Percentiles rank a stretch among this genome's conserved stretches.
These are phyloP conservation scores for Lineus longissimus DNA, from an alignment of 1,140 invertebrate genomes.

Conservation along the genomic window DNA sequence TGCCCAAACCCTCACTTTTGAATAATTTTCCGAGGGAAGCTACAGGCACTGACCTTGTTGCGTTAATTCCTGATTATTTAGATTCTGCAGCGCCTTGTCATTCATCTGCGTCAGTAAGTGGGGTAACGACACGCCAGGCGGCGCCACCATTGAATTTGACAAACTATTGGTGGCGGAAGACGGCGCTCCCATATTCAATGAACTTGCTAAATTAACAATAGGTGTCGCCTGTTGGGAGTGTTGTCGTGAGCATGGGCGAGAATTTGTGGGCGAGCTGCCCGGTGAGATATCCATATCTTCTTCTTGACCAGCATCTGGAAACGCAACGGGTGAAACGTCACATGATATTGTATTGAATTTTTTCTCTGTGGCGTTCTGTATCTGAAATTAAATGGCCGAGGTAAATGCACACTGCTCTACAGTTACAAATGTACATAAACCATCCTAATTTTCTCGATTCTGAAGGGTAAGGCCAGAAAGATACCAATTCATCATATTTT, in stretches of 20 bases:
- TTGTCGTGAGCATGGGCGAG: slow-evolving; percentile 12
- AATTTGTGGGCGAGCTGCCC: slow-evolving; percentile 58
- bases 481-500: no score
- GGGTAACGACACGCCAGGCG: neutral
- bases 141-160: neutral
- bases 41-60: no score
- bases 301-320: slow-evolving; percentile 39
- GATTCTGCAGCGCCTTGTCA: slow-evolving; percentile 12
- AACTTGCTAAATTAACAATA: neutral
- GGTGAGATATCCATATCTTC: slow-evolving; percentile 84
- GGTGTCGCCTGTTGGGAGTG: neutral
- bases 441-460: no score
- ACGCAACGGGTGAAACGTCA: no score
- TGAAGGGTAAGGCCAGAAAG: no score
- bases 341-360: no score
- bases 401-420: no score
- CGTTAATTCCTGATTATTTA: slow-evolving; percentile 10
- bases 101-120: slow-evolving; percentile 6
- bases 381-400: no score
- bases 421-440: no score
- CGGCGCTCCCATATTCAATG: neutral
- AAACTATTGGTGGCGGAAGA: neutral
- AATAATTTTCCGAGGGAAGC: no score
- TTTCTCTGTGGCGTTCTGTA: no score
- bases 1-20: no score